Evolutionary conservation across 2,888 invertebrate species (phyloP).

Genomic region (Drosophila mimica): DNA sequence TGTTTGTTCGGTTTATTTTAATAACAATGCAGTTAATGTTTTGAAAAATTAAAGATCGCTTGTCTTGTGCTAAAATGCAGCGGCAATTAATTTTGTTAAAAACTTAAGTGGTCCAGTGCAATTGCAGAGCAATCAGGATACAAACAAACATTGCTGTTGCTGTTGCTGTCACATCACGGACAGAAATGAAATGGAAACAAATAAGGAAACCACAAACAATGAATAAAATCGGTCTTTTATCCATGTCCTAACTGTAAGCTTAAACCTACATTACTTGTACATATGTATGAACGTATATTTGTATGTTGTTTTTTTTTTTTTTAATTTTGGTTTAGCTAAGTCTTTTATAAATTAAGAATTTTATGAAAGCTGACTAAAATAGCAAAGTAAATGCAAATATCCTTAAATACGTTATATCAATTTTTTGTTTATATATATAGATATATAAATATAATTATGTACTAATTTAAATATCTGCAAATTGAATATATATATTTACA

Average conservation of each 20-base stretch:
- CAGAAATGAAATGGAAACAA: conserved; percentile 34
- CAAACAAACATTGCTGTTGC: conserved; percentile 11
- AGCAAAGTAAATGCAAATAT: neutral
- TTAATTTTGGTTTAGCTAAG: neutral
- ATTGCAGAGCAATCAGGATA: conserved; percentile 16
- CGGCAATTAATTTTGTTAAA: conserved; percentile 28
- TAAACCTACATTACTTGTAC: neutral
- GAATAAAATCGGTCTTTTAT: conserved; percentile 7
- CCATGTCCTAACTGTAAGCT: conserved; percentile 26
- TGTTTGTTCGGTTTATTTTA: neutral
- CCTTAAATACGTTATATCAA: neutral
- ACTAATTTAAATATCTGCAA: no score
- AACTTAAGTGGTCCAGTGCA: conserved; percentile 27
- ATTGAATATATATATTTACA: no score
- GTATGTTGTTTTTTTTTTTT: neutral
- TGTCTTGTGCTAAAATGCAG: conserved; percentile 25
- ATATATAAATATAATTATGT: neutral
- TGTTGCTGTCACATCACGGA: conserved; percentile 19
- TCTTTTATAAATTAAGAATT: neutral
- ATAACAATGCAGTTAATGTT: conserved; percentile 6
- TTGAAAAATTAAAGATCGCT: conserved; percentile 38
- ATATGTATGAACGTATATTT: neutral
- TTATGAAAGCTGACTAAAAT: neutral
- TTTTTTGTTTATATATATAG: neutral
- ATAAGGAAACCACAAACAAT: conserved; percentile 22